Base-by-base conservation (phyloP, 92 coral and sea anemone species). In the Epizoanthus ramosus region DNA sequence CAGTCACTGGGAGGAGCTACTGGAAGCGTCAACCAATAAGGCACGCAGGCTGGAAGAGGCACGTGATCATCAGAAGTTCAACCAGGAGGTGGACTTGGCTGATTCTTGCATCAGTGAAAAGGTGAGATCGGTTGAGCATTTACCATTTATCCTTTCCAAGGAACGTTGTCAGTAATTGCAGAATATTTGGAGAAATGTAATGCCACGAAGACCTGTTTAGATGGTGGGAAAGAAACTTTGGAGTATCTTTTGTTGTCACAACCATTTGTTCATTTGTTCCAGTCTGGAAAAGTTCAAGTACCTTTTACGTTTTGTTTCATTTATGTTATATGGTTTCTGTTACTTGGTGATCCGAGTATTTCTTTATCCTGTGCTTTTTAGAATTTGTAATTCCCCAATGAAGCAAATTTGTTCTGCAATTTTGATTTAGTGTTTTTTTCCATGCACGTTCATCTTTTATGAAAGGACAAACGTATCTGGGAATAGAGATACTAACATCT, bases 61-160 rank as follows among this genome's bases (percentile, higher is more conserved):
- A 28, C 83, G 98, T 23, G 98, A 95, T 70, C 98, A 93, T 79
- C 91, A 91, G 89, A 93, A 89, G 71, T 95, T 93, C 33, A 93
- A 93, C 85, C 95, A 84, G 71, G 94, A 95, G 60, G 98, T 89
- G 41, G 98, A 93, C 68, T 84, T 88, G 57, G 91, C 95, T 3
- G 98, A 95, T 74, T 90, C 93, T 43, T 86, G 97, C 86, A 93
- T 95, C 52, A 87, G 89, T 24, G 98, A 95, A 43, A 95, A 95
- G 96, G 98, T 92, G 71, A 21, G 76, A 57, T 43, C 4, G 15
- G 19, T 33, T 14, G 28, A 64, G 45, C 7, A 7, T 16, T 53
- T 28, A 15, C 1, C 50, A 10, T 71, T 72, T 14, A 19, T 8
- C 68, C 50, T 43, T 43, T 43, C 10, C 7, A 41, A 43, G 37